These are phyloP conservation scores for Temnothorax unifasciatus DNA, from an alignment of 2,888 invertebrate genomes.

Conservation along the genomic window DNA sequence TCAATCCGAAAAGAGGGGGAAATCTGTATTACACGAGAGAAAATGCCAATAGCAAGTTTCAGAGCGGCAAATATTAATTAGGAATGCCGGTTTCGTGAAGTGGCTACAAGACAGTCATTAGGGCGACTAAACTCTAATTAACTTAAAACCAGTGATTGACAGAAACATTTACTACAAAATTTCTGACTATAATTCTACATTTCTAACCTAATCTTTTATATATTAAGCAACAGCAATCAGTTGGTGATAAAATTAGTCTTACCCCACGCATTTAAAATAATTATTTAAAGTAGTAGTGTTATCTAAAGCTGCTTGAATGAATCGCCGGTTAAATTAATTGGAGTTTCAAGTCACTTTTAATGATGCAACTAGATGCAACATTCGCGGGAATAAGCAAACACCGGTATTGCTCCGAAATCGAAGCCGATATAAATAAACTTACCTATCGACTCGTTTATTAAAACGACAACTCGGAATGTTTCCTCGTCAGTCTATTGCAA, in stretches of 20 bases:
- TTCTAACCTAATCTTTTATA: background rate
- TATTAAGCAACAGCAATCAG: background rate
- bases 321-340: background rate
- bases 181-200: background rate
- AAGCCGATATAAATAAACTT: slow-evolving; percentile 21
- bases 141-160: background rate
- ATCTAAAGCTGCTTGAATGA: background rate
- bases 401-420: background rate
- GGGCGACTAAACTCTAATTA: background rate
- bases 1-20: background rate
- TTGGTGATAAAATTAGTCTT: no score
- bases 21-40: background rate
- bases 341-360: background rate
- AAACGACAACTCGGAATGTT: background rate
- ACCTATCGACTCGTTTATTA: background rate
- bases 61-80: background rate
- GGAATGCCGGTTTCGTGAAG: slow-evolving; percentile 20
- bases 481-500: background rate
- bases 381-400: slow-evolving; percentile 3
- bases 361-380: slow-evolving; percentile 16
- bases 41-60: slow-evolving; percentile 19
- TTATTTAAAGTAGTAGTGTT: background rate
- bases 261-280: background rate
- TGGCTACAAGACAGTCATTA: background rate
- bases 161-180: background rate